Base-by-base conservation (phyloP, 2,113 vertebrate genomes). In the Cromileptes altivelis region DNA sequence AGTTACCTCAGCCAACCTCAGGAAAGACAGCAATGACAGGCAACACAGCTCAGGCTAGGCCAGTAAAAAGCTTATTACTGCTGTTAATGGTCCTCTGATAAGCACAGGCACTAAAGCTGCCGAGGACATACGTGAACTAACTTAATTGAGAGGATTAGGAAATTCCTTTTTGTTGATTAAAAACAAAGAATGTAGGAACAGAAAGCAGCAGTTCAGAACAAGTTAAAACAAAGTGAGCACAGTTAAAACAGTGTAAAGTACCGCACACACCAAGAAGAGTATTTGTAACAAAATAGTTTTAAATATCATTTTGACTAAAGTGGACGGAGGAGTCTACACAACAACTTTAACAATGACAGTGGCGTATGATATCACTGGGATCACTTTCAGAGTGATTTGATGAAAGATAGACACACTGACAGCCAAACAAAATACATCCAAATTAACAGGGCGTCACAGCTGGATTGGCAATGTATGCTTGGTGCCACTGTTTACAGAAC, bases 131-230 rank as follows among this genome's bases (percentile, higher is more conserved):
- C 27, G 52, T 76, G 53, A 77, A 70, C 77, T 58, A 73, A 74
- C n/a, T 42, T 61, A 82, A 76, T 67, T 85, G 33, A 84, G 78
- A 80, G 42, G 72, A 85, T 90, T 81, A 87, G 42, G 1, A 75
- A 74, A 84, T 63, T 68, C 12, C 52, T 84, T 85, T 85, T 84
- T 81, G 78, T 68, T 82, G 77, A 90, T 89, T 86, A 75, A 73
- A 82, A 81, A 67, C 60, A 40, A 57, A 74, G 27, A 45, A 56
- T 65, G 17, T 14, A 37, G 25, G 27, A 70, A 68, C 49, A 47
- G 27, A 74, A 64, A 17, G 53, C 17, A 74, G 19, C 2, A 0
- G 23, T 55, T 30, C 1, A 53, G 21, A 15, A 61, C 10, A 30
- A 21, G n/a, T n/a, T 21, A 23, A 72, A 61, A 74, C 27, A 14